A percentile compares a stretch with the other conserved stretches of the same genome.
These are phyloP conservation scores for Nylanderia fulva DNA, from an alignment of 1,140 invertebrate genomes.

Conservation along the genomic window DNA sequence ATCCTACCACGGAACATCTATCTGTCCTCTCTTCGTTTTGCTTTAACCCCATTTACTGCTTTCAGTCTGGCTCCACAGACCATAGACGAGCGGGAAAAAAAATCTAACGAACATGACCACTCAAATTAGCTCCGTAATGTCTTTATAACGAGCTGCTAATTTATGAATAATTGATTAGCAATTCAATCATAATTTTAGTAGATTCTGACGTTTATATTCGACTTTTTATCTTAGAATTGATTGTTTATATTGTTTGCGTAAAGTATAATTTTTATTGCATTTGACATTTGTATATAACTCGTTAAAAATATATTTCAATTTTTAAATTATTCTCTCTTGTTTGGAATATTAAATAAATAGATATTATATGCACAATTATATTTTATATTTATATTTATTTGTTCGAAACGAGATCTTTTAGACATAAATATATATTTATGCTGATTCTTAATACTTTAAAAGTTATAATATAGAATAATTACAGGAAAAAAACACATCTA, in stretches of 20 bases:
- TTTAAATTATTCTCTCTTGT: too few species aligned
- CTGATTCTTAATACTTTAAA: not conserved
- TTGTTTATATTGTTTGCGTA: not conserved
- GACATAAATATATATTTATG: not conserved
- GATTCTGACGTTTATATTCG: not conserved
- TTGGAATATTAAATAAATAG: not conserved
- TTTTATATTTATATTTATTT: slow-evolving; percentile 2
- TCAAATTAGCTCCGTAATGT: slow-evolving; percentile 15
- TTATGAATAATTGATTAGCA: not conserved
- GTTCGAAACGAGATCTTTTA: not conserved
- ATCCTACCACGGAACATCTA: slow-evolving; percentile 71
- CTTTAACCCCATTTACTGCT: slow-evolving; percentile 67
- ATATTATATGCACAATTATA: not conserved
- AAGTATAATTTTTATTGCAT: not conserved
- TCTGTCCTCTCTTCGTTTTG: slow-evolving; percentile 74
- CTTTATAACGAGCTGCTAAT: slow-evolving; percentile 47
- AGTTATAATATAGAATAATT: not conserved
- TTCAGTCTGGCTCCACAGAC: not conserved
- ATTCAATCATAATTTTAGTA: not conserved
- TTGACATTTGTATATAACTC: not conserved
- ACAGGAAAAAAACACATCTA: too few species aligned
- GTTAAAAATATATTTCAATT: too few species aligned
- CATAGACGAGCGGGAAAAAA: slow-evolving; percentile 17
- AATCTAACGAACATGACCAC: slow-evolving; percentile 19
- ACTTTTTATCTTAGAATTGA: not conserved